Conservation (phyloP, 2,888 invertebrate species). For the Chrysolina americana region DNA sequence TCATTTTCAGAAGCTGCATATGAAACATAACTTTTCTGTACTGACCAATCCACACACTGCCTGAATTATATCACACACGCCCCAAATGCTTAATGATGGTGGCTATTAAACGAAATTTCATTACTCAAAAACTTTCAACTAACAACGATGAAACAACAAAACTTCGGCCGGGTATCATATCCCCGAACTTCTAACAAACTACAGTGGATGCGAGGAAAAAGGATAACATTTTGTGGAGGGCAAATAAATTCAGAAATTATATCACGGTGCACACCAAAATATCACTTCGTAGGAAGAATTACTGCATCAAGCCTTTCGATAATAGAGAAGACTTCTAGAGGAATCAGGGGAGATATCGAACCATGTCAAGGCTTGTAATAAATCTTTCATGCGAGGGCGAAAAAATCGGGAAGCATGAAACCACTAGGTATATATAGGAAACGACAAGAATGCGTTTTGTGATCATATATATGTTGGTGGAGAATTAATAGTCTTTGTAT, state of each 20-base stretch:
- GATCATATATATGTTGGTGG: too few relatives aligned
- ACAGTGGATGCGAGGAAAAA: neutral
- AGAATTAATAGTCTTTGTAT: too few relatives aligned
- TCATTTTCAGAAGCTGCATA: too few relatives aligned
- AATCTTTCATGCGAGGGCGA: neutral
- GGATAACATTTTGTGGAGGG: neutral
- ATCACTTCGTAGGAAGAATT: slow-evolving; percentile 1
- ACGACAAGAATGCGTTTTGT: too few relatives aligned
- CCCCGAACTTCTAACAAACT: slow-evolving; percentile 7
- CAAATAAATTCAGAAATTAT: neutral
- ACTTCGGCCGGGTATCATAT: neutral
- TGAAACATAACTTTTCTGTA: too few relatives aligned
- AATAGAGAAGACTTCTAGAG: neutral
- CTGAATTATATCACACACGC: neutral
- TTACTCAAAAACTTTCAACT: slow-evolving; percentile 8
- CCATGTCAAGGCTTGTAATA: neutral
- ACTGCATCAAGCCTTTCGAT: neutral
- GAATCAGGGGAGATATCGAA: neutral
- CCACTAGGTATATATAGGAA: too few relatives aligned
- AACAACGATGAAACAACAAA: neutral
- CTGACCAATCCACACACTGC: too few relatives aligned
- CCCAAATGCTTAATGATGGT: neutral
- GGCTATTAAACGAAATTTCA: slow-evolving; percentile 6
- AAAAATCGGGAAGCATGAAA: too few relatives aligned
- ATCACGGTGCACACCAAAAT: neutral